Percentiles rank a stretch among this genome's conserved stretches.
Evolutionary conservation across 2,113 vertebrate species (phyloP).

Genomic region (Leucopternis melanops): DNA sequence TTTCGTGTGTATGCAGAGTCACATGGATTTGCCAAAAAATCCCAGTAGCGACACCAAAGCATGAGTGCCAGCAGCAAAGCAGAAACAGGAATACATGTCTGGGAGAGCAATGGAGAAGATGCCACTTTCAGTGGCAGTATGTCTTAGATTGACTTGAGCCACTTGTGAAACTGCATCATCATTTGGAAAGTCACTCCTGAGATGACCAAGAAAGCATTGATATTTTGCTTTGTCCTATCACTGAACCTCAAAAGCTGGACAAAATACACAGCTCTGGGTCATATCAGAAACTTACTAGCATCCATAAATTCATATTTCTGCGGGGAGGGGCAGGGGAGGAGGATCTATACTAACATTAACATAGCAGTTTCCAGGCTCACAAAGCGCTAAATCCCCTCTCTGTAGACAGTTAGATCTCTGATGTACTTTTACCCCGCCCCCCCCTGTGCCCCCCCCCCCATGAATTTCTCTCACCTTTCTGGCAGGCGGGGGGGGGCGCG

Average conservation of each 20-base stretch:
- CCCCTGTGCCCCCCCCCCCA: no score
- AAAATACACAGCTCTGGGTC: background rate
- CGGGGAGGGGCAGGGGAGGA: background rate
- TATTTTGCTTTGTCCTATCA: background rate
- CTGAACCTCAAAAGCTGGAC: background rate
- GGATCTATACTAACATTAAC: background rate
- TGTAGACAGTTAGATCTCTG: background rate
- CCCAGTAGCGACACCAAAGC: background rate
- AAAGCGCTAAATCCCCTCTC: background rate
- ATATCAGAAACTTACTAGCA: background rate
- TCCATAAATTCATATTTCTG: background rate
- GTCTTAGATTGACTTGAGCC: background rate
- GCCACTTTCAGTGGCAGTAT: background rate
- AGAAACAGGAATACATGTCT: background rate
- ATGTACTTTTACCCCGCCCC: background rate
- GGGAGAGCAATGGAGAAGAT: background rate
- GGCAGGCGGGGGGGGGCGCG: no score
- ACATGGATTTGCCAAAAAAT: background rate
- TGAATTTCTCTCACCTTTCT: no score
- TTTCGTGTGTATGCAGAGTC: background rate
- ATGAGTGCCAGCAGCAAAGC: background rate
- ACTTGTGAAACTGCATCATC: background rate
- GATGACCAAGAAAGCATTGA: background rate
- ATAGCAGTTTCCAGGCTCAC: background rate
- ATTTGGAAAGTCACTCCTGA: background rate